Percentiles rank a stretch among this genome's conserved stretches.
Evolutionary conservation across 2,797 vertebrate species (phyloP).

Genomic region (Hemibagrus guttatus): DNA sequence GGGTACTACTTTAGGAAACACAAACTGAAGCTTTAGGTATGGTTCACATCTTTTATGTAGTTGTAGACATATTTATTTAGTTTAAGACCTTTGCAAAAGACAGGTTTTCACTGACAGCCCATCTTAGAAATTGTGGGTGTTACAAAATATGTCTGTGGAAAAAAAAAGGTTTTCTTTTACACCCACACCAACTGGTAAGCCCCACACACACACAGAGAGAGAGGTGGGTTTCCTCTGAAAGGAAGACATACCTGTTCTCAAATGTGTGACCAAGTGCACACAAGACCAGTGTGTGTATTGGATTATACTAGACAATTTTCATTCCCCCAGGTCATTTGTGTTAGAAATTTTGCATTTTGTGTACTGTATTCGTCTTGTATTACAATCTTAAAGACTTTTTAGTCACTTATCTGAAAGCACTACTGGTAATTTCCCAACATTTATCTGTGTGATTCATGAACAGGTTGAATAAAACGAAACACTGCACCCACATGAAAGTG

Average conservation of each 20-base stretch:
- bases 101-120: background rate
- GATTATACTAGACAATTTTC: background rate
- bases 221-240: background rate
- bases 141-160: background rate
- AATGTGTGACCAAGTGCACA: background rate
- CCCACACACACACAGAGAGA: background rate
- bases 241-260: background rate
- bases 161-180: background rate
- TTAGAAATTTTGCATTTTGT: background rate
- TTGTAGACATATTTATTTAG: background rate
- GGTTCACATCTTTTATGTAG: background rate
- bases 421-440: background rate
- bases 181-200: background rate
- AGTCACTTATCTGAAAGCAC: background rate
- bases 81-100: background rate
- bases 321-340: background rate
- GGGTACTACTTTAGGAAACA: background rate
- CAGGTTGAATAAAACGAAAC: background rate
- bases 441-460: background rate
- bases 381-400: background rate
- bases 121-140: background rate
- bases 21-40: background rate
- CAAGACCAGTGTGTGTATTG: background rate
- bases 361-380: background rate
- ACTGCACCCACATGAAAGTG: background rate